These are phyloP conservation scores for Lypha dubia DNA, from an alignment of 2,888 invertebrate genomes.

Conservation along the genomic window DNA sequence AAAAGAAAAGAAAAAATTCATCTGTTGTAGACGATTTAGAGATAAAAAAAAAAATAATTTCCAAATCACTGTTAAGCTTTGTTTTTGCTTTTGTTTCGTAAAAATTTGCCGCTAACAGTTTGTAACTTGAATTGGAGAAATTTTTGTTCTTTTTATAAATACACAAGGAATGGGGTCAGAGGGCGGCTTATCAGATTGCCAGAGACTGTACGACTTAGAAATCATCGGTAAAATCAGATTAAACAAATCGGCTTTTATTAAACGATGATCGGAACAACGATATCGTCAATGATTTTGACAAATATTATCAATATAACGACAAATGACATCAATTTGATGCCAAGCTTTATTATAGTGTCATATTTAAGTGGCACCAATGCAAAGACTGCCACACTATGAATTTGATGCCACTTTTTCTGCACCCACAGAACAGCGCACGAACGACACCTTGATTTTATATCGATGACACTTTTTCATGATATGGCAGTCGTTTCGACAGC, in stretches of 20 bases:
- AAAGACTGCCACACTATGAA: too few species aligned
- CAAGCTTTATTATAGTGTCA: too few species aligned
- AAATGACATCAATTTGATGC: too few species aligned
- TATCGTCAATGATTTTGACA: too few species aligned
- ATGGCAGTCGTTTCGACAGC: too few species aligned
- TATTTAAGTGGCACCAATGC: too few species aligned
- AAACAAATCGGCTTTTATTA: background rate
- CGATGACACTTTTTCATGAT: too few species aligned
- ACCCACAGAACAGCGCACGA: too few species aligned
- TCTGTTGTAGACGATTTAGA: slow-evolving; percentile 1
- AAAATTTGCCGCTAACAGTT: background rate
- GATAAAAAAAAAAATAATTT: background rate
- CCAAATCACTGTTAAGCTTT: slow-evolving; percentile 38
- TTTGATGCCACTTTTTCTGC: too few species aligned
- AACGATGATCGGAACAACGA: too few species aligned
- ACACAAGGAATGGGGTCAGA: background rate
- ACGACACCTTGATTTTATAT: too few species aligned
- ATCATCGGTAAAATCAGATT: background rate
- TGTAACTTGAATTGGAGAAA: background rate
- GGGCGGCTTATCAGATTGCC: background rate
- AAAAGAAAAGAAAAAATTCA: background rate
- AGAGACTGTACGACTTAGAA: background rate
- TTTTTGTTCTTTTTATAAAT: background rate
- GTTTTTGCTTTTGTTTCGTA: slow-evolving; percentile 6
- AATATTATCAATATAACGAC: too few species aligned